Evolutionary conservation across 2,113 vertebrate species (phyloP).

Genomic region (Dendropsophus ebraccatus): DNA sequence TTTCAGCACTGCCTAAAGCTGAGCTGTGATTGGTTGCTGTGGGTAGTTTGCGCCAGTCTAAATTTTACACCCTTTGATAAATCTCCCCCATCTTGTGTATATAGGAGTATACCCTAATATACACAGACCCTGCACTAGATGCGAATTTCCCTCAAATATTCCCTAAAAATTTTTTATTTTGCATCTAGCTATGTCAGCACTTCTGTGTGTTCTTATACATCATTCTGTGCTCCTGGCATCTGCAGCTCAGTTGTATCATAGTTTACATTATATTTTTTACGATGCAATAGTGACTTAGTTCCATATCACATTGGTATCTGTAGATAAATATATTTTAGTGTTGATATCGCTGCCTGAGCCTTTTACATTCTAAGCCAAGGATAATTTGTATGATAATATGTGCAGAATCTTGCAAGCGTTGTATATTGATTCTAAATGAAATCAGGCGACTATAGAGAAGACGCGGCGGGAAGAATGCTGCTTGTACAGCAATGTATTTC

Average conservation of each 20-base stretch:
- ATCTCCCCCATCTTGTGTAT: too few relatives aligned
- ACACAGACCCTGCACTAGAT: background rate
- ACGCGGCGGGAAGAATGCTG: background rate
- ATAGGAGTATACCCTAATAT: too few relatives aligned
- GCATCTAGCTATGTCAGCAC: background rate
- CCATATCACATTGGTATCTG: background rate
- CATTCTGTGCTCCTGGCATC: background rate
- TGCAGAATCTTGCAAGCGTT: background rate
- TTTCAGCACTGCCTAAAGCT: too few relatives aligned
- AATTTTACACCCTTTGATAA: too few relatives aligned
- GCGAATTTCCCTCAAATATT: too few relatives aligned
- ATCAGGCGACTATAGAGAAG: background rate
- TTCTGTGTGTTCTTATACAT: background rate
- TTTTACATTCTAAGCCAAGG: background rate
- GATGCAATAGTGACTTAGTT: background rate
- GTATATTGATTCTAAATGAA: background rate
- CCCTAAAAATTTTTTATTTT: too few relatives aligned
- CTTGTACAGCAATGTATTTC: slow-evolving; percentile 13
- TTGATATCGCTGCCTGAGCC: background rate
- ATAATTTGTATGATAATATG: slow-evolving; percentile 17
- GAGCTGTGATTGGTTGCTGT: too few relatives aligned
- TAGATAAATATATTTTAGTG: background rate
- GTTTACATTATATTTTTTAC: background rate
- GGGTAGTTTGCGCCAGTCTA: too few relatives aligned
- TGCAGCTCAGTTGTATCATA: background rate